Evolutionary conservation across 2,888 invertebrate species (phyloP), one percentile per base, ranked within the genome.

Genomic region (Hesperia comma): DNA sequence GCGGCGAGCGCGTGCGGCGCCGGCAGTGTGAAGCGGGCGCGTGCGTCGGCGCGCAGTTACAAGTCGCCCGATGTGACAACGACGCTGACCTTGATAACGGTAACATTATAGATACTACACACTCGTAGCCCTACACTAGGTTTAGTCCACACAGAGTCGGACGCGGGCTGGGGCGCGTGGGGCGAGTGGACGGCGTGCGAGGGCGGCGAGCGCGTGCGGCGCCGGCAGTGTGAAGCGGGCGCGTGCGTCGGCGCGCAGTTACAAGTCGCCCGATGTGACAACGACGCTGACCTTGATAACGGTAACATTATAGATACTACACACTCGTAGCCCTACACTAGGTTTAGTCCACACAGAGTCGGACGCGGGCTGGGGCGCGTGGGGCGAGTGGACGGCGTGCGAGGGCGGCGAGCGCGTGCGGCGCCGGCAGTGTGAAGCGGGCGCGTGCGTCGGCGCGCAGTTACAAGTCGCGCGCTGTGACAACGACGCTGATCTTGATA

Each of bases 341-440:
- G n/a, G n/a, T n/a, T n/a, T n/a, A n/a, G n/a, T 26, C 26, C 26
- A 14, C 67, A 6, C 71, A 88, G 90, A 88, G 41, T 77, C 79
- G 0, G 82, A 86, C 73, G 71, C 78, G 85, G 96, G 95, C 43
- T 93, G 95, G 81, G 90, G 94, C 2, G 95, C 95, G 8, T 97
- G 97, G 97, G 95, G 95, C 58, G 87, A 91, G 17, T 97, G 97
- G 97, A 94, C 95, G 0, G 88, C 91, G 6, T 97, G 97, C 94
- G 89, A 88, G 15, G 93, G 94, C 66, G 94, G 94, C 17, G 95
- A 95, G 76, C 95, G 96, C 54, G 93, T 95, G 66, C 89, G 97
- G 0, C 94, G 95, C 67, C 93, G 97, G 32, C 93, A 93, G 67
- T 97, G 97, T 75, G 93, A 90, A 10, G 83, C 90, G 0, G 94